Conservation (phyloP, 2,113 vertebrate genomes). For the Archilochus colubris region DNA sequence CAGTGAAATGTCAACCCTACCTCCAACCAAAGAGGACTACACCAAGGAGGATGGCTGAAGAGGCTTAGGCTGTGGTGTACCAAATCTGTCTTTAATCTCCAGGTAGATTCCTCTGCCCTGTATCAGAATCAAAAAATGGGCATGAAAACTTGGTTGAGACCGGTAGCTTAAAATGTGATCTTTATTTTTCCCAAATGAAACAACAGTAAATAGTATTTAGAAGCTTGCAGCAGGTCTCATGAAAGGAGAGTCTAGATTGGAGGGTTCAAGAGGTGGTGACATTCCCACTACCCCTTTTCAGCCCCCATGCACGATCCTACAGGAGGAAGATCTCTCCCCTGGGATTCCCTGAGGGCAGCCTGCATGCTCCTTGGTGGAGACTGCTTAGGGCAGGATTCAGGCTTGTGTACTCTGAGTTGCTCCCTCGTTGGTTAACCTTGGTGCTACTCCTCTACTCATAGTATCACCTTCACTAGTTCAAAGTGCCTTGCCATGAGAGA, state of each 20-base stretch:
- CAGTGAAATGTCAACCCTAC: not conserved
- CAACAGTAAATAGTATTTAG: not conserved
- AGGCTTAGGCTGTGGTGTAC: not conserved
- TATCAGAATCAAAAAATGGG: not conserved
- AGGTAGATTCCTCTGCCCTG: not conserved
- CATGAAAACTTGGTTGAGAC: not conserved
- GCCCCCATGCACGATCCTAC: not conserved
- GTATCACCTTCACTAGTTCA: not conserved
- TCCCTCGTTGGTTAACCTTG: not conserved
- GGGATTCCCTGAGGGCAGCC: not conserved
- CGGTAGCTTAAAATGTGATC: not conserved
- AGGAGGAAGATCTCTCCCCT: not conserved
- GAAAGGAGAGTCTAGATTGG: not conserved
- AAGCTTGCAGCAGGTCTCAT: not conserved
- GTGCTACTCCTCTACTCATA: not conserved
- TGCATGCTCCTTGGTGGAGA: not conserved
- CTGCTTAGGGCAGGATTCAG: not conserved
- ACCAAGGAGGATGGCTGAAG: not conserved
- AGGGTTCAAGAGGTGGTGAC: not conserved
- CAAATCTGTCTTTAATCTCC: not conserved
- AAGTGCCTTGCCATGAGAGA: not conserved
- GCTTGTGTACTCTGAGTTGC: too few species aligned
- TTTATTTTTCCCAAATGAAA: not conserved
- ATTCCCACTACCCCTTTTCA: not conserved
- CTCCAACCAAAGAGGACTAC: not conserved